Evolutionary conservation across 2,888 invertebrate genomes (phyloP).

Genomic region (Nomada fabriciana): DNA sequence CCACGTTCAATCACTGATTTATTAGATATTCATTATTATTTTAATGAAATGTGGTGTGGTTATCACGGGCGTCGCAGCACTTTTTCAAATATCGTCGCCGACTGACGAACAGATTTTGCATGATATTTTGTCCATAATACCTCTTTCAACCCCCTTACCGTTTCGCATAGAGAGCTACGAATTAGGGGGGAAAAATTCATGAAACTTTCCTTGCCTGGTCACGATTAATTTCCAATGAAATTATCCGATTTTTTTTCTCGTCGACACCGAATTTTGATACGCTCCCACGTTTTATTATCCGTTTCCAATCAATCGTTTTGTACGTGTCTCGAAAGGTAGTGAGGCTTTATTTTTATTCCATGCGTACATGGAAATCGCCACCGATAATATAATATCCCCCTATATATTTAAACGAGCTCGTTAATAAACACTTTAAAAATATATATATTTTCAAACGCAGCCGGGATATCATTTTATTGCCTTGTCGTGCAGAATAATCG

Average conservation of each 20-base stretch:
- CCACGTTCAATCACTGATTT: slow-evolving; percentile 77
- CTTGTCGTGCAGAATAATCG: not conserved
- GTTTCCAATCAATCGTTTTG: slow-evolving; percentile 58
- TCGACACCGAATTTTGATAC: slow-evolving; percentile 60
- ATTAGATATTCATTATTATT: slow-evolving; percentile 79
- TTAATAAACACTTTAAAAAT: slow-evolving; percentile 52
- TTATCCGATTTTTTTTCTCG: slow-evolving; percentile 61
- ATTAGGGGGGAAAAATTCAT: slow-evolving; percentile 32
- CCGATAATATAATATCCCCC: slow-evolving; percentile 35
- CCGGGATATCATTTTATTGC: slow-evolving; percentile 15
- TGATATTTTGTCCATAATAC: slow-evolving; percentile 50
- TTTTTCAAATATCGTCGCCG: slow-evolving; percentile 36
- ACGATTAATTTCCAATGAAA: slow-evolving; percentile 63
- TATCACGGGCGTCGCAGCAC: slow-evolving; percentile 3
- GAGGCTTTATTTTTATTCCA: slow-evolving; percentile 52
- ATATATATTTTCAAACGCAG: slow-evolving; percentile 14
- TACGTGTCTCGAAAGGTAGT: slow-evolving; percentile 56
- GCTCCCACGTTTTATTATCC: slow-evolving; percentile 60
- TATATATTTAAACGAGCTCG: slow-evolving; percentile 48
- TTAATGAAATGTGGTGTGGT: slow-evolving; percentile 62
- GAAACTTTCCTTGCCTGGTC: slow-evolving; percentile 48
- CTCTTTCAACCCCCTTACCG: not conserved
- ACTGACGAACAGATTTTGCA: slow-evolving; percentile 45
- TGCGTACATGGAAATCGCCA: slow-evolving; percentile 26
- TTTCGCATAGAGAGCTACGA: not conserved